Evolutionary conservation across 2,888 invertebrate genomes (phyloP).

Genomic region (Cheilosia scutellata): DNA sequence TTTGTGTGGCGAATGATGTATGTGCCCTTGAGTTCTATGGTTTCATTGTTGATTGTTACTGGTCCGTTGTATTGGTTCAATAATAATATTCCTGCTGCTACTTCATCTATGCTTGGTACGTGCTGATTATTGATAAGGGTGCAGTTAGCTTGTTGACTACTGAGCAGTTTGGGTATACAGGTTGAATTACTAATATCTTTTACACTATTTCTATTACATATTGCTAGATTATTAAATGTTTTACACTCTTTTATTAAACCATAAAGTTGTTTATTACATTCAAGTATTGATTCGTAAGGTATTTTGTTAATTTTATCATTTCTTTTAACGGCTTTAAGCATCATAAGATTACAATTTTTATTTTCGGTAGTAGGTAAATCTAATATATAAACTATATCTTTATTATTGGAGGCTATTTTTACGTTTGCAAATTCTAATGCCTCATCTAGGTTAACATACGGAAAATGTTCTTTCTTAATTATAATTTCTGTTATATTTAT

Average conservation of each 20-base stretch:
- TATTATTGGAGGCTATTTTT: constrained; percentile 48
- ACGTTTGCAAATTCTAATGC: constrained; percentile 61
- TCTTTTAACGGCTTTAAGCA: constrained; percentile 46
- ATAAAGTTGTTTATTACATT: constrained; percentile 27
- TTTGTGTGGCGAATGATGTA: constrained; percentile 9
- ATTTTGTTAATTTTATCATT: constrained; percentile 36
- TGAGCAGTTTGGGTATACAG: constrained; percentile 17
- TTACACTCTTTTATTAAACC: constrained; percentile 13
- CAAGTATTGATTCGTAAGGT: constrained; percentile 25
- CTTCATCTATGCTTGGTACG: background rate
- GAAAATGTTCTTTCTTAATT: background rate
- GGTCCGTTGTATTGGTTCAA: background rate
- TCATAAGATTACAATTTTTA: constrained; percentile 29
- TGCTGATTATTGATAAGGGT: constrained; percentile 2
- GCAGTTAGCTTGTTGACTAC: background rate
- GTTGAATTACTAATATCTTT: constrained; percentile 6
- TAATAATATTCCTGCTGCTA: background rate
- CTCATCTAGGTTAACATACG: constrained; percentile 49
- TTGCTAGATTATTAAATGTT: constrained; percentile 26
- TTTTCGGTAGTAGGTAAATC: constrained; percentile 40
- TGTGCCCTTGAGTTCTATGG: constrained; percentile 2
- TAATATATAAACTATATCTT: constrained; percentile 46
- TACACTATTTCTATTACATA: constrained; percentile 49
- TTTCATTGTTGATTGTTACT: background rate
- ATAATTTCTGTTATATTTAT: constrained; percentile 32